Evolutionary conservation across 2,113 vertebrate genomes (phyloP), one percentile per base, ranked within the genome.

Genomic region (Platichthys stellatus): DNA sequence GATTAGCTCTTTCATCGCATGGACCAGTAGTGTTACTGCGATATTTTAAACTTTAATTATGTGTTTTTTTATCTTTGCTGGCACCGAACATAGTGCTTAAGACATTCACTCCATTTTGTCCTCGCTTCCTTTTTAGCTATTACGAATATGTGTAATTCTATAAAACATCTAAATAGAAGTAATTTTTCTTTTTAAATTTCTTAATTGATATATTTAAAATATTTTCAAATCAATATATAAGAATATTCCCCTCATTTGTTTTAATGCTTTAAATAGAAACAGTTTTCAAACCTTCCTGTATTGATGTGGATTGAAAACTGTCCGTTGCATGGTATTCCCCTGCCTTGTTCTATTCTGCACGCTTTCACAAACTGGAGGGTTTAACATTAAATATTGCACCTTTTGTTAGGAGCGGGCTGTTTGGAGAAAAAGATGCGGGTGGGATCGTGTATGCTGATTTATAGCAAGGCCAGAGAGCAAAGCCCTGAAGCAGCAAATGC

Each of bases 401-500:
- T 81, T 76, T 74, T 71, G 58, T 76, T 70, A 76, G 57, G 57
- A 21, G 23, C 51, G 66, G 54, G 58, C 20, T 69, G 28, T 54
- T 53, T 59, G 71, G 57, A 54, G 66, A 74, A 85, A 82, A 74
- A 64, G 61, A 71, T 78, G 76, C 85, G 75, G 68, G 86, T 75
- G 73, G 78, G 82, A 90, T 83, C 77, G 79, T 86, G 67, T 91
- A 91, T 92, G 91, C 93, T 95, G 94, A 95, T 94, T 94, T 95
- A 95, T 94, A 90, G 93, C 83, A 69, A 91, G 94, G 93, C 93
- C 93, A 95, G 83, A 92, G 92, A 92, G 93, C 92, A 85, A 91
- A 90, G 92, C 91, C 94, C 94, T 93, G 91, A 83, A 93, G 93
- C 92, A 93, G 90, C 91, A 91, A 90, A 94, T 88, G 87, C 92